Evolutionary conservation across 2,113 vertebrate genomes (phyloP).

Genomic region (Coptodon rendalli): DNA sequence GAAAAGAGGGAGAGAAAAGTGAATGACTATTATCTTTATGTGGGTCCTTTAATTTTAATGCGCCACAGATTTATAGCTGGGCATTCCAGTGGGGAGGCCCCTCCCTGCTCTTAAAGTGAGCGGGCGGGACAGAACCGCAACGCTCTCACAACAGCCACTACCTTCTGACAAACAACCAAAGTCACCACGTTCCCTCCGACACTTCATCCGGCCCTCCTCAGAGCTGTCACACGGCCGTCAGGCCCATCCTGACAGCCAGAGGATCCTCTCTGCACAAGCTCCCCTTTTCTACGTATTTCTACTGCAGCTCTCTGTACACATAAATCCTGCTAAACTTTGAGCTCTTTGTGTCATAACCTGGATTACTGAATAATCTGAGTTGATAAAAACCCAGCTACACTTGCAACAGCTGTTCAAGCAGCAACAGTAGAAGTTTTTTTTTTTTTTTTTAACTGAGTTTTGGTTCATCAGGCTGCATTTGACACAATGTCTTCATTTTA

Average conservation of each 20-base stretch:
- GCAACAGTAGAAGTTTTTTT: background rate
- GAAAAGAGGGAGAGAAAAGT: conserved; percentile 68
- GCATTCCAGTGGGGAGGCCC: conserved; percentile 74
- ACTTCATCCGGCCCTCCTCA: background rate
- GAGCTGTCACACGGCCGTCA: background rate
- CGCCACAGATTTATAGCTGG: conserved; percentile 80
- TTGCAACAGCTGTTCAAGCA: background rate
- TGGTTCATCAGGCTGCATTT: background rate
- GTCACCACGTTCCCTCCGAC: conserved; percentile 17
- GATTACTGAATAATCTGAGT: background rate
- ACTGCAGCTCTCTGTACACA: background rate
- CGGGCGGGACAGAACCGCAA: conserved; percentile 60
- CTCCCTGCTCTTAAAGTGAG: conserved; percentile 74
- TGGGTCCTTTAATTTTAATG: conserved; percentile 84
- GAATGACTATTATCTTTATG: conserved; percentile 82
- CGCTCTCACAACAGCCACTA: conserved; percentile 54
- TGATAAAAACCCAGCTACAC: background rate
- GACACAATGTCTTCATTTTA: background rate
- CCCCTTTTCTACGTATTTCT: background rate
- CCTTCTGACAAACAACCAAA: conserved; percentile 61
- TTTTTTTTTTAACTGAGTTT: background rate
- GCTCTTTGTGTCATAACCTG: background rate
- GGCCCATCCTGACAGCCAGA: background rate
- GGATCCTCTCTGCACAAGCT: background rate
- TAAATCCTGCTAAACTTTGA: background rate